These are phyloP conservation scores for Accipiter cooperii DNA, from an alignment of 2,113 vertebrate species.

Conservation along the genomic window DNA sequence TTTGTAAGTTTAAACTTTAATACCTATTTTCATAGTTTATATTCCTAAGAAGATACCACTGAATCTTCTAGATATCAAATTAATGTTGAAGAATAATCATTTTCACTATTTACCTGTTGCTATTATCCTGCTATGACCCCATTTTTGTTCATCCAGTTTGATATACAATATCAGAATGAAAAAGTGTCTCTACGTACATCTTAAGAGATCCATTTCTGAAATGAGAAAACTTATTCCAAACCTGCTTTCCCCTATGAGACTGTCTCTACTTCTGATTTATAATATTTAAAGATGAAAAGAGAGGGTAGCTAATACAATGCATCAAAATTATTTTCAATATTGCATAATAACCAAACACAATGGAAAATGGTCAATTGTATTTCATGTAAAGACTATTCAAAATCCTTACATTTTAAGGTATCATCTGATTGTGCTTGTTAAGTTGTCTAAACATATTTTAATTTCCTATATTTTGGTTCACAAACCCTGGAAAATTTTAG, in stretches of 20 bases:
- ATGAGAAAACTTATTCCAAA: neutral
- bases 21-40: neutral
- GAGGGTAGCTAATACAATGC: neutral
- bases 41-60: neutral
- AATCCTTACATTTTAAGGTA: neutral
- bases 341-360: neutral
- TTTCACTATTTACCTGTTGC: neutral
- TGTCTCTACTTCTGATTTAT: neutral
- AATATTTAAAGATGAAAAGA: neutral
- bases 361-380: neutral
- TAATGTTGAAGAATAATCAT: neutral
- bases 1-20: neutral
- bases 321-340: neutral
- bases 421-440: neutral
- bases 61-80: neutral
- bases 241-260: neutral
- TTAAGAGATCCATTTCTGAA: neutral
- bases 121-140: neutral
- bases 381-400: neutral
- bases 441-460: neutral
- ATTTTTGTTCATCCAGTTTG: neutral
- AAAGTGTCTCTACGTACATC: fast-evolving
- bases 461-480: neutral
- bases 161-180: neutral
- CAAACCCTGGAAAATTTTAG: neutral